Conservation (phyloP, 1,140 invertebrate species). For the Apis dorsata region DNA sequence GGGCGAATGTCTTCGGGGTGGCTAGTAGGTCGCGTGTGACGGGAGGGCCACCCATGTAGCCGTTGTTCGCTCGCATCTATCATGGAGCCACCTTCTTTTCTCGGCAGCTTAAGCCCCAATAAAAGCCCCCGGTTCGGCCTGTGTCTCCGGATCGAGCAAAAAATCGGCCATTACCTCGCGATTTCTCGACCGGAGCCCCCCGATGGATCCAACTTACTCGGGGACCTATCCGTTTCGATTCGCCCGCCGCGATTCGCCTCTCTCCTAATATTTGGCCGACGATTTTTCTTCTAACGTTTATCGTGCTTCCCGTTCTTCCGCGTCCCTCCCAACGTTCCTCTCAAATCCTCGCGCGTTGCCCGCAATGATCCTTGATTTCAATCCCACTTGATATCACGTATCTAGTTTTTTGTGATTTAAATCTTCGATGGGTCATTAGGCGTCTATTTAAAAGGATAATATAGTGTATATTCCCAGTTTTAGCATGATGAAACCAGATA, state of each 20-base stretch:
- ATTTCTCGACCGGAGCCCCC: conserved; percentile 35
- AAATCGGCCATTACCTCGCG: conserved; percentile 70
- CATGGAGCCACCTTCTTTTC: conserved; percentile 77
- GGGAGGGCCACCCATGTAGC: conserved; percentile 79
- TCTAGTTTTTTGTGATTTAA: neutral
- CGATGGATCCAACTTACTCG: conserved; percentile 57
- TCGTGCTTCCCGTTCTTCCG: neutral
- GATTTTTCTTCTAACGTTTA: conserved; percentile 13
- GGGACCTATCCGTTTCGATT: conserved; percentile 35
- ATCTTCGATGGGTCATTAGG: neutral
- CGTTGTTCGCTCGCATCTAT: conserved; percentile 79
- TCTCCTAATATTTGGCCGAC: neutral
- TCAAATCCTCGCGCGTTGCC: neutral
- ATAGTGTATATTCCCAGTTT: neutral
- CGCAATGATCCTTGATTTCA: neutral
- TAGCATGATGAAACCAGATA: neutral
- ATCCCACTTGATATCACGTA: neutral
- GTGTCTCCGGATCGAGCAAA: conserved; percentile 74
- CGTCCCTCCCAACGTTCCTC: neutral
- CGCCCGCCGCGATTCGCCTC: conserved; percentile 10
- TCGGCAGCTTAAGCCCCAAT: conserved; percentile 74
- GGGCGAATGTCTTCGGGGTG: conserved; percentile 77
- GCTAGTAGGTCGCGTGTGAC: conserved; percentile 77
- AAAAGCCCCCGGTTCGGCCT: conserved; percentile 73
- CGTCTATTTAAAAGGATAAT: neutral